Conservation (phyloP, 2,113 vertebrate genomes). For the Trematocara macrostoma region DNA sequence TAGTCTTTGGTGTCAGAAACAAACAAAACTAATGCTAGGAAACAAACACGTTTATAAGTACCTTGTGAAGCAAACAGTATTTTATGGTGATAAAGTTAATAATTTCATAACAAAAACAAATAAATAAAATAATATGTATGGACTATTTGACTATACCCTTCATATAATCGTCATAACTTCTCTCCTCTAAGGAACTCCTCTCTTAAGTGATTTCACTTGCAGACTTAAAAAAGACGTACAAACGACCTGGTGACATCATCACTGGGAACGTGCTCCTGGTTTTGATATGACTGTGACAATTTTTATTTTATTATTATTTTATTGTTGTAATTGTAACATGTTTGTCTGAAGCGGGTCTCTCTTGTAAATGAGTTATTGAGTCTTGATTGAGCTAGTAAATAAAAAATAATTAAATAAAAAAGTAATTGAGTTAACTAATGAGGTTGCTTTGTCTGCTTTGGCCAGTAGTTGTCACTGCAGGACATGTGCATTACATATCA, state of each 20-base stretch:
- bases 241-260: background rate
- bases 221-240: background rate
- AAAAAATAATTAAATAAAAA: background rate
- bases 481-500: background rate
- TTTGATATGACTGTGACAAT: background rate
- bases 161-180: background rate
- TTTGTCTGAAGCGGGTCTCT: background rate
- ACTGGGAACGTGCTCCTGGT: background rate
- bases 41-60: background rate
- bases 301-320: fast-evolving
- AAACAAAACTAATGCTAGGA: background rate
- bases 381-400: background rate
- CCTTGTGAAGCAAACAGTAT: background rate
- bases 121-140: background rate
- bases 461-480: background rate
- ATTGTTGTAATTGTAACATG: background rate
- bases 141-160: background rate
- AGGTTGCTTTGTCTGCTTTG: background rate
- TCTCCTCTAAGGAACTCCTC: background rate
- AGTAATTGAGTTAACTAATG: background rate
- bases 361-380: fast-evolving
- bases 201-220: background rate
- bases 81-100: background rate
- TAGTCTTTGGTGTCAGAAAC: background rate
- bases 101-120: background rate